Percentiles rank a stretch among this genome's conserved stretches.
Evolutionary conservation across 1,140 invertebrate genomes (phyloP).

Genomic region (Thaumatotibia leucotreta): DNA sequence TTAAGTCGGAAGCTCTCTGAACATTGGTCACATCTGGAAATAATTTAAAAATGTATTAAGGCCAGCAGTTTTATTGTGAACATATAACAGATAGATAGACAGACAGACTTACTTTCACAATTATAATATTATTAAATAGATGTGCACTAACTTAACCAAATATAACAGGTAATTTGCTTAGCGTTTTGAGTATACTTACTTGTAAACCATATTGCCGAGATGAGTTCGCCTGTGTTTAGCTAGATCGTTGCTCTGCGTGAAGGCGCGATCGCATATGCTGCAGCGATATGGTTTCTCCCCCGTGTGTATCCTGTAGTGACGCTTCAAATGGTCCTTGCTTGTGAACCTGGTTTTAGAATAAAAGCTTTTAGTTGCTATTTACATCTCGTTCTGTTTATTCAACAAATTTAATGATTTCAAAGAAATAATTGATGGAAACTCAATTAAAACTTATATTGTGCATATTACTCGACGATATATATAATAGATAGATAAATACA

Average conservation of each 20-base stretch:
- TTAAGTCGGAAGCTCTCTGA: conserved; percentile 66
- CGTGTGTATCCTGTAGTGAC: conserved; percentile 76
- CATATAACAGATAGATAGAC: background rate
- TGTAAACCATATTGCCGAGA: conserved; percentile 64
- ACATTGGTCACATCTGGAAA: conserved; percentile 66
- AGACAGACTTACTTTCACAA: background rate
- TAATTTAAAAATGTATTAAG: background rate
- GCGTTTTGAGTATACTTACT: conserved; percentile 35
- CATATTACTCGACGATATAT: too few relatives aligned
- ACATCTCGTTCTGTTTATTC: too few relatives aligned
- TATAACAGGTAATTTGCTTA: background rate
- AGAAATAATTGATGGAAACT: too few relatives aligned
- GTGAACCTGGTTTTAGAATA: conserved; percentile 47
- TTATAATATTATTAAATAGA: too few relatives aligned
- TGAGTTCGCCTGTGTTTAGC: conserved; percentile 64
- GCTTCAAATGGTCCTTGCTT: conserved; percentile 58
- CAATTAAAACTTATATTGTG: too few relatives aligned
- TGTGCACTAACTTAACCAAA: too few relatives aligned
- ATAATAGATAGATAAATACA: too few relatives aligned
- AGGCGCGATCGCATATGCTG: conserved; percentile 62
- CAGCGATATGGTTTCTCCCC: conserved; percentile 79
- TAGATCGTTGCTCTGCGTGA: conserved; percentile 68
- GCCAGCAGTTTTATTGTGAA: too few relatives aligned
- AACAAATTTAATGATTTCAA: too few relatives aligned
- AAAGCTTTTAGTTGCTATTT: too few relatives aligned